These are phyloP conservation scores for Alectura lathami DNA, from an alignment of 2,113 vertebrate genomes.

Conservation along the genomic window DNA sequence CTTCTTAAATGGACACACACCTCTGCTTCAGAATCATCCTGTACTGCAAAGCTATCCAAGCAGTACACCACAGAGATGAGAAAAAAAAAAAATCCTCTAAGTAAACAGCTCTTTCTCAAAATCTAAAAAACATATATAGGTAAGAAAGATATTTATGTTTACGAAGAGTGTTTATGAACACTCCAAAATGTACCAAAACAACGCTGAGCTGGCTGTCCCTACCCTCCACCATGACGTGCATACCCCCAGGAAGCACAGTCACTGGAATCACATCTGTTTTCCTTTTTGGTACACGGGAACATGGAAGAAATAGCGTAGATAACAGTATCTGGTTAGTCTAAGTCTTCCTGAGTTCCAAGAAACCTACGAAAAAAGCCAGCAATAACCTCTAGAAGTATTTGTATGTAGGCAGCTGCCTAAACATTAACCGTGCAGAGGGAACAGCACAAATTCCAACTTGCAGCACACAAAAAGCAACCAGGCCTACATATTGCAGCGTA, in stretches of 20 bases:
- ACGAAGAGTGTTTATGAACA: not conserved
- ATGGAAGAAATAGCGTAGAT: not conserved
- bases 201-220: not conserved
- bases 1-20: not conserved
- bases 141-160: not conserved
- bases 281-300: not conserved
- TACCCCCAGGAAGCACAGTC: not conserved
- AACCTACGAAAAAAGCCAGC: not conserved
- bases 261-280: not conserved
- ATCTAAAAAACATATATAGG: not conserved
- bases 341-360: not conserved
- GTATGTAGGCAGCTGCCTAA: not conserved
- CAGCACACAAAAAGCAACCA: not conserved
- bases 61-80: not conserved
- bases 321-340: slow-evolving; percentile 4
- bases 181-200: not conserved
- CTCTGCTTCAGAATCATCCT: not conserved
- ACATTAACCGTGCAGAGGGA: not conserved
- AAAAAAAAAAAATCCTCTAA: not conserved
- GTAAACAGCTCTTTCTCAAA: not conserved
- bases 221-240: not conserved
- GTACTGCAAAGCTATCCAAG: not conserved
- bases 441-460: not conserved
- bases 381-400: not conserved
- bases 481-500: not conserved